Evolutionary conservation across 1,140 invertebrate species (phyloP).

Genomic region (Bombyx mandarina): DNA sequence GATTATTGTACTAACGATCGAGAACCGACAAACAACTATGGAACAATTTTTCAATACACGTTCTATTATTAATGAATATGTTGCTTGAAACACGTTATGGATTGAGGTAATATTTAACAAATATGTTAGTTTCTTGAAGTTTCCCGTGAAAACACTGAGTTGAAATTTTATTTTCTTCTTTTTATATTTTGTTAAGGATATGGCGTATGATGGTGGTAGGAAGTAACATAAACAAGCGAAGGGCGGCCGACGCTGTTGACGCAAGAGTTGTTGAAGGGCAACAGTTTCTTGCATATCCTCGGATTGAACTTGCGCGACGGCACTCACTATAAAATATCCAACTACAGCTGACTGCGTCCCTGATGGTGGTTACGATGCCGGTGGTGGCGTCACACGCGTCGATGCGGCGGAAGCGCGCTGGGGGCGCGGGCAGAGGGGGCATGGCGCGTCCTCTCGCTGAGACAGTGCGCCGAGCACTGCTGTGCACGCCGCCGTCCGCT

Average conservation of each 20-base stretch:
- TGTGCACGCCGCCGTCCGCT: constrained; percentile 33
- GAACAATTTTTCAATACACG: no score
- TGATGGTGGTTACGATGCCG: constrained; percentile 70
- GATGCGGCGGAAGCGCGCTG: constrained; percentile 46
- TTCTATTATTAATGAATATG: no score
- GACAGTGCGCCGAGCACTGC: constrained; percentile 50
- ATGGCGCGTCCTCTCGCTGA: constrained; percentile 47
- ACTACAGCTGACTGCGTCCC: constrained; percentile 73
- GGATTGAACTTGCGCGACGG: constrained; percentile 22
- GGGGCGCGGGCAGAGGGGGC: constrained; percentile 52
- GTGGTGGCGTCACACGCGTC: constrained; percentile 72
- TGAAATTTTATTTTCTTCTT: no score
- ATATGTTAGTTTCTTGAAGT: no score
- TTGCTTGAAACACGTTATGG: no score
- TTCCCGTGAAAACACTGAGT: no score
- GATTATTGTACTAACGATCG: no score
- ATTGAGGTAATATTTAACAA: no score
- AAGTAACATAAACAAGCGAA: constrained; percentile 8
- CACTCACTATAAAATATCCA: constrained; percentile 76
- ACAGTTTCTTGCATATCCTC: no score
- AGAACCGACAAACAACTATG: no score
- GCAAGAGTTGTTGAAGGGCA: background rate
- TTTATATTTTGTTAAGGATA: background rate
- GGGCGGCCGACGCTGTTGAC: constrained; percentile 12
- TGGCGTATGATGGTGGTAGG: background rate